A percentile compares a stretch with the other conserved stretches of the same genome.
Evolutionary conservation across 37 sponge, comb jelly and placozoan genomes (phyloP).

Genomic region (Eunapius fragilis): DNA sequence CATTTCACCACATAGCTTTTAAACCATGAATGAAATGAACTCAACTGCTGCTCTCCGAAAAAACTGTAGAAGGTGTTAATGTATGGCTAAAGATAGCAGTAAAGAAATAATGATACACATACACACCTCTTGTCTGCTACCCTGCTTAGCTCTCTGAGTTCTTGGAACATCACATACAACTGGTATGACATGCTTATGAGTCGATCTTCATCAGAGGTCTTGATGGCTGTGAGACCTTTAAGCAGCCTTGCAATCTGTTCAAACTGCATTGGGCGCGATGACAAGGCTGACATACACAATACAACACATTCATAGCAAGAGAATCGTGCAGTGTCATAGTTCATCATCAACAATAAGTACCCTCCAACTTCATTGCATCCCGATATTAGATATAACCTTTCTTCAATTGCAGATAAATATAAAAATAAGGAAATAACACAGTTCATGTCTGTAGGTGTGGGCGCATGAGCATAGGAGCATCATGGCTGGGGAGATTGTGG

Average conservation of each 20-base stretch:
- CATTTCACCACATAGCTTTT: slow-evolving; percentile 43
- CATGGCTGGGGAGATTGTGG: too few relatives aligned
- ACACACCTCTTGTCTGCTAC: background rate
- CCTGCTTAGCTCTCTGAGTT: background rate
- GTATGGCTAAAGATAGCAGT: background rate
- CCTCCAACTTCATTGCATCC: too few relatives aligned
- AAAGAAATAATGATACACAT: background rate
- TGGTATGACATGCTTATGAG: background rate
- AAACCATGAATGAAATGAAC: slow-evolving; percentile 39
- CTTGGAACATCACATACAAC: background rate
- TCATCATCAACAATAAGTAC: too few relatives aligned
- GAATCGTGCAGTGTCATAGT: too few relatives aligned
- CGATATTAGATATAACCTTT: too few relatives aligned
- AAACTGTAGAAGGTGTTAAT: background rate
- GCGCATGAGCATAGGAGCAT: too few relatives aligned
- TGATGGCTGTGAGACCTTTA: background rate
- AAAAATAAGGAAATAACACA: too few relatives aligned
- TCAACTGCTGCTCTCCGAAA: background rate
- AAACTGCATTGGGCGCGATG: background rate
- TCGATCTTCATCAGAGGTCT: background rate
- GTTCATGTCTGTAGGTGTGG: too few relatives aligned
- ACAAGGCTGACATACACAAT: too few relatives aligned
- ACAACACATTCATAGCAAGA: too few relatives aligned
- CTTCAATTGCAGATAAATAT: too few relatives aligned
- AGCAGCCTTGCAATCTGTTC: background rate